Base-by-base conservation (phyloP, 2,797 vertebrate species). In the Myripristis murdjan region DNA sequence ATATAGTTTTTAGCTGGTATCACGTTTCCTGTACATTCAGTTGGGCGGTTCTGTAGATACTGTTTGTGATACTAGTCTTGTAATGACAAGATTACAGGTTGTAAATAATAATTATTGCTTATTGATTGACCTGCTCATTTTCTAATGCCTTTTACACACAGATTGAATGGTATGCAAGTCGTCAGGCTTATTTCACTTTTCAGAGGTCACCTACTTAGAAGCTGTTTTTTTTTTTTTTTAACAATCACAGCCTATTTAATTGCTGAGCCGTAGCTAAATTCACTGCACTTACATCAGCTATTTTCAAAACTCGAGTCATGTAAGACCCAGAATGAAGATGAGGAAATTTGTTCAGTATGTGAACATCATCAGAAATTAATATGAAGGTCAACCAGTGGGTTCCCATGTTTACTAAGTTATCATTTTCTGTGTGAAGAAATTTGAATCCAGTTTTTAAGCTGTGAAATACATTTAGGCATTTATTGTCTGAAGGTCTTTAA, bases 181-280 rank as follows among this genome's bases (percentile, higher is more conserved):
- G 55, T 49, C 11, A 12, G 46, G 15, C 46, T 18, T 16, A 39
- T 41, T 52, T 33, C 39, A 1, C 43, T 20, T 65, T 48, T 15
- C 20, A 24, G 37, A 31, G 41, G 12, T 53, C 16, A 39, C 16
- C 18, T 10, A 5, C 49, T 8, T 59, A 9, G 0, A 64, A 24
- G n/a, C 10, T 46, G 43, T 7, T 31, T 59, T 87, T 87, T 84
- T 87, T 88, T 83, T 88, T 84, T 31, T 69, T 48, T 35, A 2
- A n/a, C n/a, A n/a, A 20, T 35, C 0, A 1, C 7, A 3, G 35
- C 5, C 3, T 48, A 47, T 64, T 53, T 65, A 43, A 56, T 23
- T 28, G 11, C 56, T 33, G 63, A 46, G 58, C 18, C 59, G 18
- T 16, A 73, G 28, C 2, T 20, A 55, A 37, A 39, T 6, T 28